These are phyloP conservation scores for Zonitis immaculata DNA, from an alignment of 2,888 invertebrate genomes.

Conservation along the genomic window DNA sequence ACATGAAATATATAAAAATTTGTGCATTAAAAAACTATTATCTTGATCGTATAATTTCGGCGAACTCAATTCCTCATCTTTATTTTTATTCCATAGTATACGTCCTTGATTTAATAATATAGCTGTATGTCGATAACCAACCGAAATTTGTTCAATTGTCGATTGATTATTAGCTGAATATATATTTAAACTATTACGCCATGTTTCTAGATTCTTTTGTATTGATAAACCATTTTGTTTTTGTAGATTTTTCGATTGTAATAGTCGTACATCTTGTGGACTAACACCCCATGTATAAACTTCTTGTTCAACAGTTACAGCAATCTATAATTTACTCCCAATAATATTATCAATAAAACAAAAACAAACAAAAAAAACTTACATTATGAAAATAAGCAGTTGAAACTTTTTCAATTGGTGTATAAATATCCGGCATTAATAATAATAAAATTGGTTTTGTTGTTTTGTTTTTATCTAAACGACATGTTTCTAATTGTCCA, in stretches of 20 bases:
- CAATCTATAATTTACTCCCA: slow-evolving; percentile 64
- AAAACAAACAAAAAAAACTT: too few species aligned
- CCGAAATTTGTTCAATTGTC: slow-evolving; percentile 47
- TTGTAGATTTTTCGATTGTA: slow-evolving; percentile 45
- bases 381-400: slow-evolving; percentile 77
- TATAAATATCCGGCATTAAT: slow-evolving; percentile 46
- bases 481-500: slow-evolving; percentile 65
- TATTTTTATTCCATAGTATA: slow-evolving; percentile 74
- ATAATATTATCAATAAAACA: too few species aligned
- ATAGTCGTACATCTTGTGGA: slow-evolving; percentile 67
- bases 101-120: slow-evolving; percentile 43
- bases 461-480: slow-evolving; percentile 54
- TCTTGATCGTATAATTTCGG: slow-evolving; percentile 52
- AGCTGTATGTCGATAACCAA: slow-evolving; percentile 77
- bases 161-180: slow-evolving; percentile 34
- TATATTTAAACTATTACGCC: slow-evolving; percentile 44
- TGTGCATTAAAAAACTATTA: slow-evolving; percentile 36
- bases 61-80: slow-evolving; percentile 84
- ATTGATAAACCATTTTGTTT: slow-evolving; percentile 25
- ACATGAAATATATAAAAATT: slow-evolving; percentile 55
- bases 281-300: slow-evolving; percentile 74
- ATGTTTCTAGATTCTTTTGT: slow-evolving; percentile 35
- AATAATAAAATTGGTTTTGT: slow-evolving; percentile 56
- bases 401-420: slow-evolving; percentile 53
- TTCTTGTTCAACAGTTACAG: slow-evolving; percentile 59